Percentiles rank a stretch among this genome's conserved stretches.
Conservation (phyloP, 2,797 vertebrate species). For the Notamacropus eugenii region DNA sequence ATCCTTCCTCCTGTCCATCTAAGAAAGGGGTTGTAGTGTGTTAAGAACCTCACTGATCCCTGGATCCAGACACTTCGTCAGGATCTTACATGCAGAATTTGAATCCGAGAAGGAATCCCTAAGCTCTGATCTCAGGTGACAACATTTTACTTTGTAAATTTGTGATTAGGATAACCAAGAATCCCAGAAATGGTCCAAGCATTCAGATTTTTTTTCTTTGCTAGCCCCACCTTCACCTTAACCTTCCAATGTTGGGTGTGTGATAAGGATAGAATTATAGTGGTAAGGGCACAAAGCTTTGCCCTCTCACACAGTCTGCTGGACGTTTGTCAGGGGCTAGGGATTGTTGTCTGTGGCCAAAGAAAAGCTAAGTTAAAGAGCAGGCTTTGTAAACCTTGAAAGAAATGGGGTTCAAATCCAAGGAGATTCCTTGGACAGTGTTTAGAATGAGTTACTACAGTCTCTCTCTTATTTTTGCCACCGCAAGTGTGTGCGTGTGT, state of each 20-base stretch:
- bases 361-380: not conserved
- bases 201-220: not conserved
- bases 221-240: not conserved
- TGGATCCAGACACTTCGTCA: not conserved
- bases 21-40: not conserved
- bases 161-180: not conserved
- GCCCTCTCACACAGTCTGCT: not conserved
- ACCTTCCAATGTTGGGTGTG: not conserved
- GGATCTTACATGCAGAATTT: not conserved
- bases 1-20: not conserved
- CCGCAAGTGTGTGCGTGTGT: not conserved
- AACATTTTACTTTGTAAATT: not conserved
- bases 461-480: not conserved
- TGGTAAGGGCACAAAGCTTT: not conserved
- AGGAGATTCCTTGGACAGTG: not conserved
- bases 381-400: not conserved
- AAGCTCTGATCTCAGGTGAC: not conserved
- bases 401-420: not conserved
- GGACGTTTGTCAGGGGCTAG: not conserved
- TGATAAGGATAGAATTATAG: not conserved
- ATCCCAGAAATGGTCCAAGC: not conserved
- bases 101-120: not conserved
- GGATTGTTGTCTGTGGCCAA: not conserved
- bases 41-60: not conserved
- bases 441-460: not conserved